Base-by-base conservation (phyloP, 1,140 invertebrate genomes). In the Tachypleus tridentatus region DNA sequence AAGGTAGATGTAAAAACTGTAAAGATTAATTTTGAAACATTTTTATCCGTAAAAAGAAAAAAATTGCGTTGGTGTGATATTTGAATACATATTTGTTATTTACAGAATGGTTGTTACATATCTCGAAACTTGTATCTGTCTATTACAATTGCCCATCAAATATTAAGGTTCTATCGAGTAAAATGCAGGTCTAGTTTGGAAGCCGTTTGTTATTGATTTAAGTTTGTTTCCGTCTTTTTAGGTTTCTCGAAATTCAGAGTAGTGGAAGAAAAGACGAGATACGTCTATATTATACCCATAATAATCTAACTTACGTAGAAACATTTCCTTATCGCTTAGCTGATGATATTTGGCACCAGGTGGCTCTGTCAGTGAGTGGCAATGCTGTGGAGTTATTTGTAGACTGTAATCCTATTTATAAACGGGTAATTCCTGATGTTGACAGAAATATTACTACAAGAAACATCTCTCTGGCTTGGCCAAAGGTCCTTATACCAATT, bases 181-280 rank as follows among this genome's bases (percentile, higher is more conserved):
- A n/a, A n/a, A n/a, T n/a, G n/a, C n/a, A n/a, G n/a, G n/a, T n/a
- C n/a, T n/a, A n/a, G n/a, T n/a, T n/a, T n/a, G n/a, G n/a, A n/a
- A n/a, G n/a, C n/a, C n/a, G n/a, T n/a, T n/a, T n/a, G n/a, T n/a
- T n/a, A n/a, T n/a, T n/a, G n/a, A n/a, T n/a, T n/a, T n/a, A n/a
- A n/a, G n/a, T n/a, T n/a, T n/a, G n/a, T n/a, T n/a, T n/a, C n/a
- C n/a, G 58, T 67, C 66, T 64, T 73, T 75, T 58, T 78, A 89
- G 88, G 80, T 91, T 89, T 80, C 81, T 93, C 79, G 91, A 94
- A 81, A 80, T 93, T 74, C 89, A 93, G 80, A 92, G 89, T 73
- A 91, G 88, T 77, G 90, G 89, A 63, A 82, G 88, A 47, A 86
- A 86, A 72, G 86, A 92, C 77, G 89, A 93, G 77, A 82, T 82